Evolutionary conservation across 2,797 vertebrate species (phyloP).

Genomic region (Microctenopoma lineatum): DNA sequence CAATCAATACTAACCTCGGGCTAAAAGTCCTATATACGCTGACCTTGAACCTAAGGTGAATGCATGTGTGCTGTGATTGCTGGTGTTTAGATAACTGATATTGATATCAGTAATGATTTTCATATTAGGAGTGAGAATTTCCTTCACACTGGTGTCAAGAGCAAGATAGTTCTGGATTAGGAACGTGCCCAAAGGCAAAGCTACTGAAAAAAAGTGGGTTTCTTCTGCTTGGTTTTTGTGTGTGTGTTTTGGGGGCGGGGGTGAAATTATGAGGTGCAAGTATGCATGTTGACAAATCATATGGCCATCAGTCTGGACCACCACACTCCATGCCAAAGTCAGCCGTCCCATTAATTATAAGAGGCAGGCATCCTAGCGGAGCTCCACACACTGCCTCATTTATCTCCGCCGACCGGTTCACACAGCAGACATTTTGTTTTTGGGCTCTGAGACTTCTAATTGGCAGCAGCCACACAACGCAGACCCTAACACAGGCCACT

Average conservation of each 20-base stretch:
- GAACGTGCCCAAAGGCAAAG: conserved; percentile 11
- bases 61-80: background rate
- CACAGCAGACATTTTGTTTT: conserved; percentile 79
- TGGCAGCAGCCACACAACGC: conserved; percentile 74
- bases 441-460: conserved; percentile 60
- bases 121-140: conserved; percentile 29
- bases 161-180: background rate
- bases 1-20: conserved; percentile 64
- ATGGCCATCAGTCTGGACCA: conserved; percentile 59
- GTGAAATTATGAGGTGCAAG: conserved; percentile 50
- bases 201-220: background rate
- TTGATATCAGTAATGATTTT: conserved; percentile 50
- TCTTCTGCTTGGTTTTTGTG: conserved; percentile 6
- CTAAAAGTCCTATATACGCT: conserved; percentile 20
- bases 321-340: conserved; percentile 59
- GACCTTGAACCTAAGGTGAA: conserved; percentile 49
- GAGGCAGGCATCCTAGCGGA: conserved; percentile 62
- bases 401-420: conserved; percentile 57
- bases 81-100: conserved; percentile 23
- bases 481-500: conserved; percentile 73
- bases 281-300: conserved; percentile 67
- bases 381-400: conserved; percentile 75
- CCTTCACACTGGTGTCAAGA: conserved; percentile 47
- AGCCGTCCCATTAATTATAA: conserved; percentile 77
- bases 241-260: background rate